phyloP scores from a whole-genome alignment of 2,888 invertebrate species.

The Neuroscelio doddi region DNA sequence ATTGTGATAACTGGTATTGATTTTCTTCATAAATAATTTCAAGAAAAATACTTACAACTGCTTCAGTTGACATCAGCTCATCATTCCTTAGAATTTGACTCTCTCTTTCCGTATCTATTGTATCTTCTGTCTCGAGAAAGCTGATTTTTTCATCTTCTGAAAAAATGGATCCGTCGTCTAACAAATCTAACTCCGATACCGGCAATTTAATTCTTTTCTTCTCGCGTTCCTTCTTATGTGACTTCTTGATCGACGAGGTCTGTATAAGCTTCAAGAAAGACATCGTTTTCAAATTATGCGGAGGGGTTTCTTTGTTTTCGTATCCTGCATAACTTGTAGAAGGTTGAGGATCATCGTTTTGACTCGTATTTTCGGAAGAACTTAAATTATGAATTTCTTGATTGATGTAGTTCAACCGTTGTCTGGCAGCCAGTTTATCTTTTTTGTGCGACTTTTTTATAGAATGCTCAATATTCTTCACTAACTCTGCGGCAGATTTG shows the following conservation, averaged over 20 bases:
- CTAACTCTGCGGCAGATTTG: constrained; percentile 52
- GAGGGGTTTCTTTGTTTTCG: constrained; percentile 53
- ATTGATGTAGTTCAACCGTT: constrained; percentile 24
- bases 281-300: constrained; percentile 55
- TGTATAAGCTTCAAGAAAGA: constrained; percentile 53
- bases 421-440: constrained; percentile 54
- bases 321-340: constrained; percentile 43
- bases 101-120: constrained; percentile 17
- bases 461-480: constrained; percentile 55
- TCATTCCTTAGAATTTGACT: neutral
- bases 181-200: constrained; percentile 49
- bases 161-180: constrained; percentile 65
- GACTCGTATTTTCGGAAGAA: constrained; percentile 23
- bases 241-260: constrained; percentile 63
- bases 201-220: constrained; percentile 34
- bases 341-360: constrained; percentile 38
- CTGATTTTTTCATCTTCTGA: constrained; percentile 53
- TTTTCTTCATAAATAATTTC: neutral
- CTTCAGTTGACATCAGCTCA: neutral
- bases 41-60: neutral
- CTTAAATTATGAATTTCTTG: neutral
- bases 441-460: constrained; percentile 66
- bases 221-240: constrained; percentile 59
- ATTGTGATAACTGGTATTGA: too few relatives aligned
- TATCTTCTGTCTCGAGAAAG: constrained; percentile 29